Evolutionary conservation across 2,888 invertebrate genomes (phyloP), one percentile per base, ranked within the genome.

Genomic region (Archaeoteleia sp.): DNA sequence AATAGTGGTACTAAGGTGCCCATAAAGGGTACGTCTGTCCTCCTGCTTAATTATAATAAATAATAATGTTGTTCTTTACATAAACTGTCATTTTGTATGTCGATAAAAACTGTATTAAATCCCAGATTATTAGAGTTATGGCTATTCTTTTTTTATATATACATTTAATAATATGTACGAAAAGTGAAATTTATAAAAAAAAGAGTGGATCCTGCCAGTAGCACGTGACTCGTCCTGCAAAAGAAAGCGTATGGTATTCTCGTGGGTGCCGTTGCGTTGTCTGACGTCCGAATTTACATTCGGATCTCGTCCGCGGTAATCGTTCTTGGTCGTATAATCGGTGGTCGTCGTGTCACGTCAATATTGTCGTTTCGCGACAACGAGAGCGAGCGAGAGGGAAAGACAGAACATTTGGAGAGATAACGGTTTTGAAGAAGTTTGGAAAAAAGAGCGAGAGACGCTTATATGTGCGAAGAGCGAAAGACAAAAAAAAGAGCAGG

Each of bases 241-340:
- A 51, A 42, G 57, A 57, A 57, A 55, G 53, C 48, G 60, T 30
- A 51, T 25, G 45, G 12, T 29, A 35, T 46, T 46, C 65, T 53
- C 61, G 53, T 61, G 65, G 61, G 65, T 62, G 57, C 54, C 66
- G 66, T 66, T 66, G 57, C 61, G 53, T 62, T 54, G 43, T 58
- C 53, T 60, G 58, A 48, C 54, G 55, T 51, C 60, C 49, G 42
- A 43, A 67, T 70, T 70, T 67, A 60, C 62, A 70, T 70, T 70
- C 67, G 53, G 37, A 30, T 7, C 29, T 29, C 17, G 55, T 45
- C 23, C 30, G 30, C 49, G 67, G 65, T 61, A 62, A 67, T 57
- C 71, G 61, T 57, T 65, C 42, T 60, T 45, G 57, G 66, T 46
- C 67, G 65, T 65, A 65, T 67, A 71, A 71, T 67, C 61, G 60